A percentile compares a stretch with the other conserved stretches of the same genome.
phyloP scores from a whole-genome alignment of 2,797 vertebrate genomes.

The Sarcoramphus papa region DNA sequence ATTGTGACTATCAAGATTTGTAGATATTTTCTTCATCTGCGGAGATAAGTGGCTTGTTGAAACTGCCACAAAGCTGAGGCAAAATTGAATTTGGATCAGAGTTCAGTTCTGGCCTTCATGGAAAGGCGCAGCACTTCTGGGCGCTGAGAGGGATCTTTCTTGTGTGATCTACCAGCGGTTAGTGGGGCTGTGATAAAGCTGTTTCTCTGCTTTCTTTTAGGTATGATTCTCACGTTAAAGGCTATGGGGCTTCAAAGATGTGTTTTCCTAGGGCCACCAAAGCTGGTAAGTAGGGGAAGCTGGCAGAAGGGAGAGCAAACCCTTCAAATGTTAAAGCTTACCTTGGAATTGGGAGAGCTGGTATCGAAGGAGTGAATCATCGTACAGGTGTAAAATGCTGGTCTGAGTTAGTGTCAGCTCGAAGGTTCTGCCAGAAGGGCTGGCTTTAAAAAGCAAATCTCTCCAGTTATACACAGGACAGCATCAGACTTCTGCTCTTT shows the following conservation, averaged over 20 bases:
- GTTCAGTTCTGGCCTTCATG: neutral
- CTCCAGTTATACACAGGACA: neutral
- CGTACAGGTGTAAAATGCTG: neutral
- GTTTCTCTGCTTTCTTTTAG: constrained; percentile 64
- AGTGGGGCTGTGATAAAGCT: neutral
- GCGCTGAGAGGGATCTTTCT: neutral
- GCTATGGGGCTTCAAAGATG: constrained; percentile 87
- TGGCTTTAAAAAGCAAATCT: neutral
- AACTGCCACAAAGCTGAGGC: neutral
- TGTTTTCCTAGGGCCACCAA: constrained; percentile 89
- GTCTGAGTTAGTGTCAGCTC: neutral
- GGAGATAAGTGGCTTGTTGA: neutral
- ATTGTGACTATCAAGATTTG: too few relatives aligned
- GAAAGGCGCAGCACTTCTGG: too few relatives aligned
- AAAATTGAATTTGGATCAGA: accelerated
- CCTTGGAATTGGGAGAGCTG: neutral
- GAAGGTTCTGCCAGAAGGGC: neutral
- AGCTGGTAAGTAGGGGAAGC: constrained; percentile 81
- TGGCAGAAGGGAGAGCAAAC: neutral
- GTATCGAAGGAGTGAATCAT: neutral
- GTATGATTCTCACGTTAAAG: constrained; percentile 91
- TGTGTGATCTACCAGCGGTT: accelerated
- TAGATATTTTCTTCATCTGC: neutral
- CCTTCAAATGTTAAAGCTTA: neutral
- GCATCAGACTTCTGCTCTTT: neutral